Evolutionary conservation across 1,140 invertebrate genomes (phyloP), one percentile per base, ranked within the genome.

Genomic region (Bilobella aurantiaca): DNA sequence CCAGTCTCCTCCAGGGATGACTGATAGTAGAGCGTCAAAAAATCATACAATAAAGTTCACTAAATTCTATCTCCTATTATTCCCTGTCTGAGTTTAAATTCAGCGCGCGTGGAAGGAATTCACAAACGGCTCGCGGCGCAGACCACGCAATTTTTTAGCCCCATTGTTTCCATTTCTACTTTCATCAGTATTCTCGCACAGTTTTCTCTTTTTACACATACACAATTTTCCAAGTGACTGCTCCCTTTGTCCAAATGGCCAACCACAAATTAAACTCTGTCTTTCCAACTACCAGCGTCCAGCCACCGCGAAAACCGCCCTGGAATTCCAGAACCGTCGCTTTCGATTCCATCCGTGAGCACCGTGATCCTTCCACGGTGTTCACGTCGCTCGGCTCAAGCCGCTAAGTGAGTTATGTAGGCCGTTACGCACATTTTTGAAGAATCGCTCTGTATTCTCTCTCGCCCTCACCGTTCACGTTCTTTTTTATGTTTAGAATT

Each of bases 31-130:
- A 58, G 60, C 49, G 29, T 58, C 60, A 59, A 59, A 67, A 67
- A 62, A 62, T 30, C 56, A 67, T 67, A 67, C 62, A 67, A 58
- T 67, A 67, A 67, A 65, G 63, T 65, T 57, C 57, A 47, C 63
- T 42, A 64, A 30, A 64, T 53, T 47, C 30, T 53, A 18, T 23
- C 49, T 53, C 25, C 25, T 18, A 18, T 53, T 53, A 5, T 18
- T 53, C 21, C 49, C 25, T 3, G 12, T 23, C 14, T 53, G 3
- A 23, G 49, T 18, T 12, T 8, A 42, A 8, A 18, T 47, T 34
- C 56, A 65, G 59, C 34, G 30, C 34, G 59, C 63, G 63, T 65
- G 63, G 57, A 27, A 42, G 34, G 63, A 65, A 65, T 65, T 23
- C 32, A 65, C 49, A 23, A 53, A 53, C 49, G 12, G 12, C 23